Percentiles rank a stretch among this genome's conserved stretches.
These are phyloP conservation scores for Hemiscyllium ocellatum DNA, from an alignment of 2,113 vertebrate species.

Conservation along the genomic window DNA sequence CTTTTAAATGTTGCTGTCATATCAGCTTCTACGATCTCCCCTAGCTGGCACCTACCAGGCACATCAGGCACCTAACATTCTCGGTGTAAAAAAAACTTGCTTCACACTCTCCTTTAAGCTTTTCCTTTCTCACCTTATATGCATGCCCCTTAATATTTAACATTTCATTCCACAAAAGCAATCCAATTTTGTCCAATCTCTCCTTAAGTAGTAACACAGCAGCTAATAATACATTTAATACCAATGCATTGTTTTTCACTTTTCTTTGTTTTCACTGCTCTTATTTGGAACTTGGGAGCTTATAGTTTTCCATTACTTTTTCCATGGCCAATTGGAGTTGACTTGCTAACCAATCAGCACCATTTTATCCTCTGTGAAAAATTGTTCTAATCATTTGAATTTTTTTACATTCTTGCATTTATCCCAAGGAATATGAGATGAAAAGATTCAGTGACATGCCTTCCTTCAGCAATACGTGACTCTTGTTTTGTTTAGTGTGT, in stretches of 20 bases:
- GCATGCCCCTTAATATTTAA: too few species aligned
- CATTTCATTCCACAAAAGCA: too few species aligned
- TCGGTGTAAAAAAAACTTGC: too few species aligned
- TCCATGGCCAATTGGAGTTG: not conserved
- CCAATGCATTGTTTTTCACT: not conserved
- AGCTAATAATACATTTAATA: not conserved
- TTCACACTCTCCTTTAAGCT: too few species aligned
- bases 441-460: not conserved
- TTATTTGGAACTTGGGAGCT: not conserved
- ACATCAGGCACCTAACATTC: too few species aligned
- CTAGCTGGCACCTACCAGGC: too few species aligned
- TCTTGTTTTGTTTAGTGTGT: not conserved
- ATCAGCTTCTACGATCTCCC: too few species aligned
- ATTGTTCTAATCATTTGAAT: not conserved
- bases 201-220: not conserved
- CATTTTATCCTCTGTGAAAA: not conserved
- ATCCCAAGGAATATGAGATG: not conserved
- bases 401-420: not conserved
- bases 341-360: not conserved
- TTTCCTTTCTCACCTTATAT: too few species aligned
- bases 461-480: not conserved
- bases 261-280: not conserved
- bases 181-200: too few species aligned
- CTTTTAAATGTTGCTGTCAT: too few species aligned
- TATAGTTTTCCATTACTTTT: not conserved